Evolutionary conservation across 1,140 invertebrate genomes (phyloP), one percentile per base, ranked within the genome.

Genomic region (Drosophila novamexicana): DNA sequence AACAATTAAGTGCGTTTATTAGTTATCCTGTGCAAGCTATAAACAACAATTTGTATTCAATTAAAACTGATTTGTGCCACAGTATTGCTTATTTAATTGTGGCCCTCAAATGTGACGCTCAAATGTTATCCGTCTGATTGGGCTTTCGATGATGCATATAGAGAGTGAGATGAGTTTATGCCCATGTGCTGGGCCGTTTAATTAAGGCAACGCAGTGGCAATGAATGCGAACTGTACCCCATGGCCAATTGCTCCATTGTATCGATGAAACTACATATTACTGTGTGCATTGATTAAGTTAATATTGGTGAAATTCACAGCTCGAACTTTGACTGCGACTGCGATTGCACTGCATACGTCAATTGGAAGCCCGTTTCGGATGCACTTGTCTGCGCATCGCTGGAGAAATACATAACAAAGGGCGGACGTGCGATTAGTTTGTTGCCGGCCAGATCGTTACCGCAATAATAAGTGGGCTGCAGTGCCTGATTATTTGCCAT

Each of bases 381-480:
- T 36, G 62, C 85, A 58, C 68, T 84, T n/a, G 84, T 67, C 77
- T 81, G 85, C 7, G 75, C 71, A 73, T 89, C 84, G 49, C 85
- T 90, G 67, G 84, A 75, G 37, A 89, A 90, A 18, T 80, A 45
- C 40, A 89, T 72, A 47, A 85, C 71, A 39, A 89, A 89, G 22
- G 84, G 84, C 10, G 85, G 70, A 22, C 75, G 80, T 18, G 80
- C 81, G 18, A 72, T 61, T 9, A 90, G 32, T 29, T 69, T 63
- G 47, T 42, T 68, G 10, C 80, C 85, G 5, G 47, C 37, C 6
- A 82, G 54, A 7, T 68, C 71, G 40, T 50, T 81, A 67, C 84
- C 84, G 42, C 84, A 89, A 47, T 89, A 89, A 56, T 89, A 78
- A n/a, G 84, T 89, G 22, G 84, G 77, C 66, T 84, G 84, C 22